Evolutionary conservation across 2,888 invertebrate genomes (phyloP), one percentile per base, ranked within the genome.

Genomic region (Zygaena filipendulae): DNA sequence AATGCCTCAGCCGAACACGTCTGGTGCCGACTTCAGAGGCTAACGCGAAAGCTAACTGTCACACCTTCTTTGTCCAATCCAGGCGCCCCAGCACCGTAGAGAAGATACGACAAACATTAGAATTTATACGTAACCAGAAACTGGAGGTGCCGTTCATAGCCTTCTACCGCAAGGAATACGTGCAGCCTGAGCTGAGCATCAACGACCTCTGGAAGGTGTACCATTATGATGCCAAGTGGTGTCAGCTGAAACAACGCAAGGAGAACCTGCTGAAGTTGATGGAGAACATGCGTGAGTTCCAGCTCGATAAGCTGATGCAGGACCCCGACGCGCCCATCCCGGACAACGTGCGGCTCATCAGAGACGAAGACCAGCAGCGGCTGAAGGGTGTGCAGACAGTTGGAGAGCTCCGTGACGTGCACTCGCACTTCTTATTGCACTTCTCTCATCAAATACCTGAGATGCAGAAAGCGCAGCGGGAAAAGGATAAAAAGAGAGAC

Each of bases 141-240:
- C 81, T 96, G 41, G 98, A 99, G 77, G 97, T 98, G 21, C 98
- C 99, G 0, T 99, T 99, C 64, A 99, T 99, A 47, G 95, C 96
- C 0, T 97, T 97, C 69, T 99, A 99, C 60, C 86, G 98, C 13
- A 99, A 99, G 64, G 99, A 99, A 63, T 96, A 96, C 49, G 95
- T 98, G 0, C 90, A 93, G 49, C 95, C 96, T 0, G 97, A 97
- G 52, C 72, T 99, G 11, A 92, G 88, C 43, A 94, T 97, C 28
- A 94, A 94, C 49, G 98, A 99, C 57, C 74, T 99, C 14, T 99
- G 99, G 99, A 94, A 92, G 59, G 91, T 99, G n/a, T 98, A 95
- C 72, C 91, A 92, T 52, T 95, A 84, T 61, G 97, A 98, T 61
- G 95, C 93, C 28, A 94, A 94, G 77, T 96, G 95, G 93, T 95